Conservation (phyloP, 2,888 invertebrate genomes). For the Zeuzera pyrina region DNA sequence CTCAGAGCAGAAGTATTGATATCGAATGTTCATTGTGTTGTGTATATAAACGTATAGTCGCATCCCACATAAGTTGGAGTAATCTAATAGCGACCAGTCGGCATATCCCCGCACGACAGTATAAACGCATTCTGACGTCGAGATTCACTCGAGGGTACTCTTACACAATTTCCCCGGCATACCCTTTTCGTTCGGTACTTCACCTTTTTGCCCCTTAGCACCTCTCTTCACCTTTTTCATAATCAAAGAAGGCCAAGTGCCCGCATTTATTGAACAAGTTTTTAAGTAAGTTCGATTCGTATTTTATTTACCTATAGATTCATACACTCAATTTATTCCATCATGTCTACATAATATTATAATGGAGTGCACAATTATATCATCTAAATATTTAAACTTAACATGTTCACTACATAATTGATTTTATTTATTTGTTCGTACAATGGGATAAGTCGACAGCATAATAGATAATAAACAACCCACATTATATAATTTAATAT, state of each 20-base stretch:
- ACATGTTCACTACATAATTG: no score
- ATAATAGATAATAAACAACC: no score
- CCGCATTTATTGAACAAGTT: constrained; percentile 42
- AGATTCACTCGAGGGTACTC: constrained; percentile 44
- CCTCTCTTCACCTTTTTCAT: constrained; percentile 53
- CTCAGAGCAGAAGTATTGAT: no score
- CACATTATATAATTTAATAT: no score
- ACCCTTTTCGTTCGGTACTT: constrained; percentile 44
- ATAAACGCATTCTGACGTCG: constrained; percentile 41
- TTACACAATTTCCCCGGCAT: constrained; percentile 47
- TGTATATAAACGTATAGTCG: no score
- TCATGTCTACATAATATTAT: not conserved
- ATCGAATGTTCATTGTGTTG: no score
- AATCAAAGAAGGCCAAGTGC: constrained; percentile 51
- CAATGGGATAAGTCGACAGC: no score
- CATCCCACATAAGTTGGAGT: constrained; percentile 6
- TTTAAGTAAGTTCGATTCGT: constrained; percentile 29
- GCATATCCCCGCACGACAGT: constrained; percentile 34
- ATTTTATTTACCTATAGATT: constrained; percentile 17
- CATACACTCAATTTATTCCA: constrained; percentile 1
- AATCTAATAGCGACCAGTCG: constrained; percentile 26
- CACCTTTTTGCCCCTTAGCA: constrained; percentile 44
- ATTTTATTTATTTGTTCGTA: no score
- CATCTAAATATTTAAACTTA: not conserved
- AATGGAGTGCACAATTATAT: not conserved